Base-by-base conservation (phyloP, 2,113 vertebrate species). In the Cinclus mexicanus region DNA sequence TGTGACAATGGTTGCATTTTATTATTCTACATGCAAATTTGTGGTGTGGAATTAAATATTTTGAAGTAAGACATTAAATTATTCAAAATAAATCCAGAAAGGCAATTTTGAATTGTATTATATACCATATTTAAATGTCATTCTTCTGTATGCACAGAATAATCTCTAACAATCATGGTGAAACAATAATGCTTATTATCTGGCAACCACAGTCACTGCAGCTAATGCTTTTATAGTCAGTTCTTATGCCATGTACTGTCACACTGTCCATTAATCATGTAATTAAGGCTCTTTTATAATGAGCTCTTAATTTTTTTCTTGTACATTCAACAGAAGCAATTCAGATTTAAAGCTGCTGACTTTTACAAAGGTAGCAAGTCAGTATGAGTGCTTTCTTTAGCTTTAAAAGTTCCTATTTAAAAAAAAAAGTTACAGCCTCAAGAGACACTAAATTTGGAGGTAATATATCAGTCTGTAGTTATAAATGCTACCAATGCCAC, bases 221-320 rank as follows among this genome's bases (percentile, higher is more conserved):
- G 88, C 72, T 89, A 78, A 92, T 56, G 52, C 79, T 93, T 94
- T 88, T 80, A 65, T 7, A 93, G 67, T n/a, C 29, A 59, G 47
- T 71, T 89, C 68, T 78, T 22, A 68, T 49, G 55, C 42, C 76
- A 78, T 42, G 56, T 68, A 89, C 76, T 81, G 90, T 96, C 87
- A 96, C 49, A 95, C 56, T 95, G 86, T 71, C 95, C 94, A 90
- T 94, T 97, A 92, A 93, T 86, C 90, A 89, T 29, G 60, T 60
- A 86, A 96, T 90, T 96, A 93, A 87, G 42, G 35, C 25, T 94
- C 64, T 64, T 31, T 9, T 86, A 70, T 50, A 95, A 94, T n/a
- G 12, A 92, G 79, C 57, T 71, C 68, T 92, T 90, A 90, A 92
- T 67, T 95, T 28, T 77, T 88, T 81, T 76, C 71, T 90, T 65